Evolutionary conservation across 2,888 invertebrate species (phyloP).

Genomic region (Empis stercorea): DNA sequence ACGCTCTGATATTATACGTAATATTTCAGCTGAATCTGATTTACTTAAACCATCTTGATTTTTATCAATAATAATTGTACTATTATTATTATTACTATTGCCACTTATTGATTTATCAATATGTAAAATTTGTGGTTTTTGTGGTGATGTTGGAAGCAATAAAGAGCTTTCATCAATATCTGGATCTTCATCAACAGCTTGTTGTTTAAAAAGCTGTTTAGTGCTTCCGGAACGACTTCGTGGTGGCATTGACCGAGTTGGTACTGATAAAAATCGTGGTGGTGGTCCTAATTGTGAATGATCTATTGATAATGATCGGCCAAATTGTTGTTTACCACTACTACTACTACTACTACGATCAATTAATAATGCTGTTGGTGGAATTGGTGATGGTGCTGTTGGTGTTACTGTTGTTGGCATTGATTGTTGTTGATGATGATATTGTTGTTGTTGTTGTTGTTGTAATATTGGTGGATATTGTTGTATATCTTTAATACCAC

Average conservation of each 20-base stretch:
- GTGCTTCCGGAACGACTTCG: conserved; percentile 39
- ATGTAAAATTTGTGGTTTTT: conserved; percentile 3
- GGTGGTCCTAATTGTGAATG: conserved; percentile 22
- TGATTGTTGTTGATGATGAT: conserved; percentile 10
- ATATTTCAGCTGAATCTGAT: conserved; percentile 34
- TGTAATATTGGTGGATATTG: not conserved
- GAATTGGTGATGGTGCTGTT: conserved; percentile 11
- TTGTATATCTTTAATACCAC: not conserved
- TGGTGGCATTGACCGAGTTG: conserved; percentile 28
- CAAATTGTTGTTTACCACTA: too few relatives aligned
- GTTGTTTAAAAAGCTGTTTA: conserved; percentile 45
- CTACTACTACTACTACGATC: too few relatives aligned
- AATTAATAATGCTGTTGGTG: not conserved
- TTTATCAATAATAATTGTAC: conserved; percentile 10
- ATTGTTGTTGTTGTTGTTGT: conserved; percentile 4
- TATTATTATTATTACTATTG: conserved; percentile 1
- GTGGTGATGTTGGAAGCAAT: conserved; percentile 27
- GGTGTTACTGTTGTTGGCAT: conserved; percentile 6
- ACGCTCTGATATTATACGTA: conserved; percentile 35
- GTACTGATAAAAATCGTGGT: conserved; percentile 29
- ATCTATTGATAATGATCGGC: conserved; percentile 31
- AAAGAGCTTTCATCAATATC: conserved; percentile 41
- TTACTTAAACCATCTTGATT: conserved; percentile 22
- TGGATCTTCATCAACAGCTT: conserved; percentile 41
- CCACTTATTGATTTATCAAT: not conserved